These are phyloP conservation scores for Microcebus griseorufus DNA, from an alignment of 2,113 vertebrate genomes.

Conservation along the genomic window DNA sequence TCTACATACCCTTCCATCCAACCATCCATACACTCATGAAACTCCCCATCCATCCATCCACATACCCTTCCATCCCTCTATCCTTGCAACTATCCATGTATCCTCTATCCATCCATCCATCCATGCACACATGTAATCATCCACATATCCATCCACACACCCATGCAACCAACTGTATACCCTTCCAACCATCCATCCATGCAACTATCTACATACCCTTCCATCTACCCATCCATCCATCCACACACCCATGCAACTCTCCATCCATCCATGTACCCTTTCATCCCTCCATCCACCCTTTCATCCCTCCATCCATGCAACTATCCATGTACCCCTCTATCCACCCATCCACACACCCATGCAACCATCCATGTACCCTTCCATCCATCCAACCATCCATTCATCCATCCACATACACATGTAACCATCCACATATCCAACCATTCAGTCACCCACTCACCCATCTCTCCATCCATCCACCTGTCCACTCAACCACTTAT, in stretches of 20 bases:
- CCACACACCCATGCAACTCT: too few relatives aligned
- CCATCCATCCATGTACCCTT: neutral
- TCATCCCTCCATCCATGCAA: too few relatives aligned
- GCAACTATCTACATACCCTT: neutral
- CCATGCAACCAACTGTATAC: too few relatives aligned
- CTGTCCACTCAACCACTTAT: neutral
- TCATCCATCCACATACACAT: neutral
- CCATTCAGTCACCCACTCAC: neutral
- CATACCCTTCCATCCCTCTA: neutral
- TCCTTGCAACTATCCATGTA: neutral
- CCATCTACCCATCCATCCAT: neutral
- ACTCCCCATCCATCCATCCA: neutral
- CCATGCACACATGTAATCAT: neutral
- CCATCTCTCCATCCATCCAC: neutral
- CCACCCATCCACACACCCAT: neutral
- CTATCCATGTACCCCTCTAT: neutral
- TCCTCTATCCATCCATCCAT: neutral
- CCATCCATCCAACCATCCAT: neutral
- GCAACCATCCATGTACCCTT: neutral
- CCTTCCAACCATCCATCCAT: neutral
- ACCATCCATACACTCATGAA: too few relatives aligned
- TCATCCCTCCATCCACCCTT: too few relatives aligned
- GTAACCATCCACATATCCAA: neutral
- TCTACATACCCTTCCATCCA: neutral
- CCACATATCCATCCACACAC: neutral